Base-by-base conservation (phyloP, 37 sponge, comb jelly and placozoan genomes). In the Mnemiopsis leidyi region DNA sequence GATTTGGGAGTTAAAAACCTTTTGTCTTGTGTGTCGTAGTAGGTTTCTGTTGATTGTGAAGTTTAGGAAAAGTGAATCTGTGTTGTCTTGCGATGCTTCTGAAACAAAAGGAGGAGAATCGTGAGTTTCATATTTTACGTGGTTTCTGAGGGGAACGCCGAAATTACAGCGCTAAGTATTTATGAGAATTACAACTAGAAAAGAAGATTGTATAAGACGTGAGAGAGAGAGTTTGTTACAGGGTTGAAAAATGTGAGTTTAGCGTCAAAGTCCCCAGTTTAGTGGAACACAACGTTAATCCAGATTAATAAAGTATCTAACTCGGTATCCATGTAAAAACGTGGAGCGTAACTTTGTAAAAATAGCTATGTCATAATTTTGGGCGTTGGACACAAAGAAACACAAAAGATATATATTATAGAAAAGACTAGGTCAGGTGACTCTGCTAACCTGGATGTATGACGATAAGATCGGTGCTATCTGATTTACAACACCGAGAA, bases 1-100 rank as follows among this genome's bases (percentile, higher is more conserved):
- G 18, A 61, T 61, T 18, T 61, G 18, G 29, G n/a, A 69, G 24
- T 69, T 69, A 69, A 61, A 61, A 69, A 85, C 90, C 90, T 85
- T 85, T 32, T 85, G 48, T 85, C 40, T 38, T 39, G 90, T 85
- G 48, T 85, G 90, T 38, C 90, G 33, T 23, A 85, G 90, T 18
- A 40, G 90, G 61, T 85, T 85, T 40, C 90, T 85, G 61, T 85
- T 85, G 2, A 85, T 85, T 28, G 90, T 85, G 48, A 85, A 85
- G 90, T 85, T 85, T 31, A 77, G 79, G 79, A 77, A 77, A 16
- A 77, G 36, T 28, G 79, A 77, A 18, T 48, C 61, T 0, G 79
- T 34, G 20, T 32, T 32, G 35, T 34, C 79, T 18, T 20, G 32
- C 20, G 36, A 34, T 2, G 79, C 30, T 32, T 77, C 79, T 77